phyloP scores from a whole-genome alignment of 1,140 invertebrate species.

The Pteromalus puparum region DNA sequence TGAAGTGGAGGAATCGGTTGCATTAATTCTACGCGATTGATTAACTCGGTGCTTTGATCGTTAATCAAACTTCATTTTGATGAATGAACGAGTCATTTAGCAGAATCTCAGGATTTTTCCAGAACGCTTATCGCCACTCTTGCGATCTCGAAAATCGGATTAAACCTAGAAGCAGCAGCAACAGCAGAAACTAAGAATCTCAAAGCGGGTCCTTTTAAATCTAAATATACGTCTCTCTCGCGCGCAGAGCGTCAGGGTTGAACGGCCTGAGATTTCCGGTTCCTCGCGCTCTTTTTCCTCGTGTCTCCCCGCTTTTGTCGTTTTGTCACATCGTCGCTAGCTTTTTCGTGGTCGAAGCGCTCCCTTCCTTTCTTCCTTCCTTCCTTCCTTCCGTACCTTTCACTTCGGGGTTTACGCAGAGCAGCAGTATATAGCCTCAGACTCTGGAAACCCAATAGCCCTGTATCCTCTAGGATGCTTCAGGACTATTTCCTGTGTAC shows the following conservation, averaged over 20 bases:
- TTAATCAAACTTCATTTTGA: too few relatives aligned
- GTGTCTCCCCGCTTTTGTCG: conserved; percentile 54
- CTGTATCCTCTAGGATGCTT: conserved; percentile 73
- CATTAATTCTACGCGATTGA: too few relatives aligned
- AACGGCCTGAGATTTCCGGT: conserved; percentile 73
- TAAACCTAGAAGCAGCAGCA: conserved; percentile 43
- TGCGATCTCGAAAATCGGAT: conserved; percentile 58
- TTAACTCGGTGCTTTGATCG: too few relatives aligned
- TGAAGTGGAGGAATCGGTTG: too few relatives aligned
- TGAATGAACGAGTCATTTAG: too few relatives aligned
- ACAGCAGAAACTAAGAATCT: neutral
- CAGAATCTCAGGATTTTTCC: too few relatives aligned
- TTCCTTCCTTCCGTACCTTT: conserved; percentile 55
- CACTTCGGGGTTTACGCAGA: neutral
- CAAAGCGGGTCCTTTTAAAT: conserved; percentile 66
- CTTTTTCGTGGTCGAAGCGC: conserved; percentile 17
- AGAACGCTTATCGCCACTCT: neutral
- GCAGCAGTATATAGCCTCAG: too few relatives aligned
- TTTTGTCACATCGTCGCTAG: neutral
- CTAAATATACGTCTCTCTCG: conserved; percentile 63
- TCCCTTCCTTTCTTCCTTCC: conserved; percentile 53
- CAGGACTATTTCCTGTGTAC: conserved; percentile 75
- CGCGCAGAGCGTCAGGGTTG: conserved; percentile 65
- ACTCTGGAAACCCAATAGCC: conserved; percentile 72
- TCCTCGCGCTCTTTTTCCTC: conserved; percentile 59